phyloP scores from a whole-genome alignment of 1,140 invertebrate genomes.

The Drosophila nigromelanica region DNA sequence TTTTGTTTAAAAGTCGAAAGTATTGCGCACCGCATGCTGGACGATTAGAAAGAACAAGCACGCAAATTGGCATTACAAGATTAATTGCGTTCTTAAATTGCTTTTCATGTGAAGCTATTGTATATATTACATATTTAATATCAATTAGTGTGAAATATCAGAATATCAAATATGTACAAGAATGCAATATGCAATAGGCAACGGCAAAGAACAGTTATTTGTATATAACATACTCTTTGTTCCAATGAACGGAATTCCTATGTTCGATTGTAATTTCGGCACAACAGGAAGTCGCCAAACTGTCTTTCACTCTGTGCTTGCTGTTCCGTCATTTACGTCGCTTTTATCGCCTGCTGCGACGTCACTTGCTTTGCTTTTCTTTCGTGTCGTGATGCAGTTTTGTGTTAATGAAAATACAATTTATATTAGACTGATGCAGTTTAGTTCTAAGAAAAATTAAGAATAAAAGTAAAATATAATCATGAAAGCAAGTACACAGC shows the following conservation, averaged over 20 bases:
- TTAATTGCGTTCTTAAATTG: background rate
- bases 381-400: too few relatives aligned
- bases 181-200: background rate
- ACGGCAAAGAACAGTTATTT: background rate
- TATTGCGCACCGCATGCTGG: background rate
- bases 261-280: background rate
- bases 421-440: too few relatives aligned
- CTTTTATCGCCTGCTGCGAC: background rate
- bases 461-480: too few relatives aligned
- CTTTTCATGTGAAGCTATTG: background rate
- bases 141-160: too few relatives aligned
- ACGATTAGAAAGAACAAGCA: conserved; percentile 1
- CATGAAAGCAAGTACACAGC: too few relatives aligned
- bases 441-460: too few relatives aligned
- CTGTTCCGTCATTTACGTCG: background rate
- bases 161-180: too few relatives aligned
- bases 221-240: background rate
- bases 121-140: background rate
- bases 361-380: background rate
- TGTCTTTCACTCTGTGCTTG: background rate
- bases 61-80: background rate
- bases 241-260: background rate
- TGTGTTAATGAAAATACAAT: too few relatives aligned
- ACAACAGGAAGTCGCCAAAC: too few relatives aligned
- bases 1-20: background rate